Base-by-base conservation (phyloP, 2,113 vertebrate genomes). In the Festucalex cinctus region DNA sequence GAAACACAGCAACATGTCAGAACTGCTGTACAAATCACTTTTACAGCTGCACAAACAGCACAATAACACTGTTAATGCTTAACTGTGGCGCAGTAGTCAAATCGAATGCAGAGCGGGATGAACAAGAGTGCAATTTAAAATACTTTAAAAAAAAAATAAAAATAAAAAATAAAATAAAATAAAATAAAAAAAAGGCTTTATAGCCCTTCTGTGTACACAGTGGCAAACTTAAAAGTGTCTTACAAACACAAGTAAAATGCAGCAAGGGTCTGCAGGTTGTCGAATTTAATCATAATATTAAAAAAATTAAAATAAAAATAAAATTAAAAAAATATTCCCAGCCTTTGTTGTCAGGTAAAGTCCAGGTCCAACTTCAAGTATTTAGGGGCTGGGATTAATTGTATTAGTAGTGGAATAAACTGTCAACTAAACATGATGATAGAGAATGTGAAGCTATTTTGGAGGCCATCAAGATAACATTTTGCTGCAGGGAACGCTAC, bases 401-500 rank as follows among this genome's bases (percentile, higher is more conserved):
- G 72, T n/a, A n/a, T 17, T 67, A 7, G 12, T 20, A 53, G 46
- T 41, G 22, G 19, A 24, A 17, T 17, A 57, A 57, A 13, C 22
- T 26, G 22, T 24, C n/a, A 10, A 24, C 4, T 6, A 54, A 70
- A 68, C 53, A 65, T 24, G 12, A 16, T 3, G 41, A 54, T 16
- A 51, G 39, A 51, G 54, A 44, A 46, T 58, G 17, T 6, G 8
- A 49, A 32, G 70, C 13, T 1, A 44, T 48, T 53, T 37, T 56
- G 6, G 20, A 73, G 16, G 62, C 66, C 8, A 70, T 63, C 9
- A 44, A 72, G 41, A 69, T 68, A 79, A 77, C 67, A 65, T 58
- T 79, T 53, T 63, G 46, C 54, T 41, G 26, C 64, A 20, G 20
- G 37, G 6, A 61, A 17, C 49, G 49, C 43, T 67, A 61, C 9